These are phyloP conservation scores for Axea sp. DNA, from an alignment of 2,888 invertebrate genomes.

Conservation along the genomic window DNA sequence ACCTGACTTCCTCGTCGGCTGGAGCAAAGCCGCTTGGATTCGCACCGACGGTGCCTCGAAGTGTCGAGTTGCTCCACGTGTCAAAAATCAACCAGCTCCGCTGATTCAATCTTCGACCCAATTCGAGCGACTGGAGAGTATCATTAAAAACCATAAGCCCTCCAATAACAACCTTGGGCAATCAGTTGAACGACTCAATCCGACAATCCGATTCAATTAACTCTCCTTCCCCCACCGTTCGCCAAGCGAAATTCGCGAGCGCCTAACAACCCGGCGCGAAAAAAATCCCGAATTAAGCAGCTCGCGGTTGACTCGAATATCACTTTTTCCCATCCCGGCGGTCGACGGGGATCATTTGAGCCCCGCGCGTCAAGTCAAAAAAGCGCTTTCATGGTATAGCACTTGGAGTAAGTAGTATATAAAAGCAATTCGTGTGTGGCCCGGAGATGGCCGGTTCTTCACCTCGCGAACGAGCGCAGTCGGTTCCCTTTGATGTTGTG, in stretches of 20 bases:
- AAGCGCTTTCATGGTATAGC: constrained; percentile 72
- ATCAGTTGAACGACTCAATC: constrained; percentile 37
- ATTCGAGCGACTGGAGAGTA: not conserved
- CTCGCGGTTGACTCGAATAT: constrained; percentile 1
- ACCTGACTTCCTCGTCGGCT: no score
- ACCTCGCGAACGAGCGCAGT: constrained; percentile 78
- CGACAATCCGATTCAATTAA: constrained; percentile 44
- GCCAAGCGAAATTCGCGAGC: not conserved
- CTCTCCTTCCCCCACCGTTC: not conserved
- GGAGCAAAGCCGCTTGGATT: no score
- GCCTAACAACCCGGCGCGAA: constrained; percentile 12
- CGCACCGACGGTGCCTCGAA: no score
- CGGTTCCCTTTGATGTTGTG: constrained; percentile 79
- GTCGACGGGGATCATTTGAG: constrained; percentile 40
- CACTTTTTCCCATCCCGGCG: constrained; percentile 9
- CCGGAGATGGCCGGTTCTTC: constrained; percentile 79
- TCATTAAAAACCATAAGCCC: constrained; percentile 15
- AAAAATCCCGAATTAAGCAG: constrained; percentile 26
- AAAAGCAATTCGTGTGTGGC: constrained; percentile 80
- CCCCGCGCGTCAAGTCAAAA: constrained; percentile 63
- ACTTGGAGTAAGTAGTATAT: constrained; percentile 77
- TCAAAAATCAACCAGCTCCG: no score
- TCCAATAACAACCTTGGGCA: constrained; percentile 17
- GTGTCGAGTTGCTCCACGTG: no score
- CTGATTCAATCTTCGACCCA: no score